Evolutionary conservation across 2,797 vertebrate species (phyloP), one percentile per base, ranked within the genome.

Genomic region (Melanotaenia trifasciata): DNA sequence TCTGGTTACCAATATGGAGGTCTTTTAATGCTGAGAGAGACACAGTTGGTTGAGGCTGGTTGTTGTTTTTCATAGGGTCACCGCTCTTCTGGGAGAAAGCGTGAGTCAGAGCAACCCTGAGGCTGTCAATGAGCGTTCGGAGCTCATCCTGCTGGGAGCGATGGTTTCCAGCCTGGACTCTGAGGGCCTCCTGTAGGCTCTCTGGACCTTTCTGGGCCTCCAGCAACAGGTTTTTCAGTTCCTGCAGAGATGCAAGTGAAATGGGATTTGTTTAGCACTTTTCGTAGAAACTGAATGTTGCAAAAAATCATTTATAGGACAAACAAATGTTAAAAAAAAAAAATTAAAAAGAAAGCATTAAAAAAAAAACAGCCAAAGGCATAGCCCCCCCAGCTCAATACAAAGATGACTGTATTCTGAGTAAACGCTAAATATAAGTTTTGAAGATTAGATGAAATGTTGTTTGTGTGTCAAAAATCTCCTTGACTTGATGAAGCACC

Each of bases 191-290:
- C 88, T 99, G 98, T 30, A 99, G 93, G 80, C 93, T 98, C 74
- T 94, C 88, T 0, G 98, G 98, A 50, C 96, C 98, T 74, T 98
- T 99, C 84, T 99, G 97, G 1, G 97, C 97, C 89, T 98, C 97
- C 74, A 98, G 93, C 50, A 99, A 93, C 61, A 99, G 90, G 69
- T 72, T 92, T 90, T 97, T 98, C 45, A 99, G 89, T 87, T 99
- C 98, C 90, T 98, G 93, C 13, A 76, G 22, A 40, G 24, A 73
- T 10, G 53, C 3, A 33, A 30, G 64, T 5, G 28, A 22, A 36
- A 54, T 45, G 16, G 18, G 16, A 45, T 38, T 38, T 14, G 13
- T 40, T 16, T 13, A 12, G 36, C 10, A 12, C 18, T 45, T 45
- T 18, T 20, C 1, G n/a, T 8, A 47, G 43, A 47, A n/a, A 47